A percentile compares a stretch with the other conserved stretches of the same genome.
Evolutionary conservation across 2,888 invertebrate genomes (phyloP).

Genomic region (Patella depressa): DNA sequence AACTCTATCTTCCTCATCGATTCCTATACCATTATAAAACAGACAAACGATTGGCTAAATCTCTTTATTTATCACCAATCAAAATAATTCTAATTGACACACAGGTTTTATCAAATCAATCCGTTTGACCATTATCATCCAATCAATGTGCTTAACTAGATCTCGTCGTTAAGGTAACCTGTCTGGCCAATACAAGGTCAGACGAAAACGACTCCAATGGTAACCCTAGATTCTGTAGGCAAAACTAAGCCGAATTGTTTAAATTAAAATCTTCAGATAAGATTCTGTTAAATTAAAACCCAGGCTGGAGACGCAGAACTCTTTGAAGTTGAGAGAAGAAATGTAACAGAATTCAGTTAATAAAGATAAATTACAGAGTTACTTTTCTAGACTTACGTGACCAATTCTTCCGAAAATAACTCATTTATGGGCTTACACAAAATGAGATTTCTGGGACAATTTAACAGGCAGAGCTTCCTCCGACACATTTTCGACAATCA

Average conservation of each 20-base stretch:
- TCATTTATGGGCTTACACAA: too few relatives aligned
- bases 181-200: neutral
- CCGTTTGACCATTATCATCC: neutral
- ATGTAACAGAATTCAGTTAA: too few relatives aligned
- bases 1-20: neutral
- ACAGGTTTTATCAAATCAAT: neutral
- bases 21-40: neutral
- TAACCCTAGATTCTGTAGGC: neutral
- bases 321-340: too few relatives aligned
- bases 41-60: slow-evolving; percentile 8
- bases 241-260: neutral
- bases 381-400: too few relatives aligned
- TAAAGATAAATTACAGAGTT: too few relatives aligned
- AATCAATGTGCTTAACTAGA: neutral
- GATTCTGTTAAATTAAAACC: too few relatives aligned
- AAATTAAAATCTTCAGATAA: neutral
- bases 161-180: neutral
- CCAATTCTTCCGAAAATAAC: too few relatives aligned
- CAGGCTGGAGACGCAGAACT: too few relatives aligned
- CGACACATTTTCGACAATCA: too few relatives aligned
- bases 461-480: too few relatives aligned
- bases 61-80: neutral
- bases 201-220: neutral
- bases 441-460: too few relatives aligned
- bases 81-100: slow-evolving; percentile 9